Conservation (phyloP, 2,888 invertebrate species). For the Choristoneura rosaceana region DNA sequence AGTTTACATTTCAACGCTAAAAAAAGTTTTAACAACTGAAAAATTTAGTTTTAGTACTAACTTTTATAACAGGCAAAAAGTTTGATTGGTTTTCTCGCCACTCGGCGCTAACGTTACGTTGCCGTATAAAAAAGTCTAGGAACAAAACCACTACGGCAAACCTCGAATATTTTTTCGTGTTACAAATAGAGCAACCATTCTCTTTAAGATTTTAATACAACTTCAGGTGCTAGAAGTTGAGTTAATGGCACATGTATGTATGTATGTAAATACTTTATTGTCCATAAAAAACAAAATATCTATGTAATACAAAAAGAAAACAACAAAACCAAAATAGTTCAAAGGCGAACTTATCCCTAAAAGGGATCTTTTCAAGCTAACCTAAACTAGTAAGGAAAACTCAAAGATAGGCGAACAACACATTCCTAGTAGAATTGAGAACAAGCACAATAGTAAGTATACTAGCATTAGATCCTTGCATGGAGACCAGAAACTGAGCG, state of each 20-base stretch:
- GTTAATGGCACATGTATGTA: no score
- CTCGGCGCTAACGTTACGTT: conserved; percentile 28
- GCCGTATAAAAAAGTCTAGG: conserved; percentile 33
- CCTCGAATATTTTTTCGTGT: neutral
- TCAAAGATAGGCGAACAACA: no score
- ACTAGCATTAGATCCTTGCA: conserved; percentile 11
- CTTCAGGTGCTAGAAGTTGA: neutral
- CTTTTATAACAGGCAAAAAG: conserved; percentile 41
- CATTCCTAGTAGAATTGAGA: conserved; percentile 4
- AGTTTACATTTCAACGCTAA: neutral
- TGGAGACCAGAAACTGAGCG: conserved; percentile 31
- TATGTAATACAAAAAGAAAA: no score
- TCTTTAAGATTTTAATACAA: neutral
- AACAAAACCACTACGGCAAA: conserved; percentile 3
- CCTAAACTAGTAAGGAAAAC: no score
- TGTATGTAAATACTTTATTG: no score
- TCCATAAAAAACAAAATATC: no score
- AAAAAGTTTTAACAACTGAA: conserved; percentile 2
- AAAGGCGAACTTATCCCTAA: no score
- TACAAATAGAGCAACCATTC: neutral
- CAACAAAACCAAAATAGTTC: no score
- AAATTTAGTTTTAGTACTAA: conserved; percentile 29
- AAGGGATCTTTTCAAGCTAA: no score
- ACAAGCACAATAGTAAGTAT: conserved; percentile 5
- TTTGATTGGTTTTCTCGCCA: conserved; percentile 39